Evolutionary conservation across 2,113 vertebrate species (phyloP).

Genomic region (Pterophyllum scalare): DNA sequence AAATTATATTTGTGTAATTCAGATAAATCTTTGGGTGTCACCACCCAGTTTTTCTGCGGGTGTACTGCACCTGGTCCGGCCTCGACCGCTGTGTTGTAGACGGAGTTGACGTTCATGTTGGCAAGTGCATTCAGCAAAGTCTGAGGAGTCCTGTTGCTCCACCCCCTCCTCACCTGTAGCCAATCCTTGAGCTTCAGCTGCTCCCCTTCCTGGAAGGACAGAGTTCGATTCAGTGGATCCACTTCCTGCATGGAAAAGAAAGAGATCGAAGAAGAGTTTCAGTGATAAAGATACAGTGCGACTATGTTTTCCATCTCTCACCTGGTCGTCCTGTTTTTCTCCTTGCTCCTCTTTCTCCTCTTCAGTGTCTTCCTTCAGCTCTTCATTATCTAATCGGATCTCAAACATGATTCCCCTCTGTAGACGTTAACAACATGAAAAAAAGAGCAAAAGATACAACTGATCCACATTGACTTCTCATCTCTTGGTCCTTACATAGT

Average conservation of each 20-base stretch:
- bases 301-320: not conserved
- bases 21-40: not conserved
- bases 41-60: not conserved
- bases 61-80: slow-evolving; percentile 51
- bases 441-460: not conserved
- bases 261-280: not conserved
- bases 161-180: slow-evolving; percentile 59
- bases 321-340: slow-evolving; percentile 19
- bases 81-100: slow-evolving; percentile 31
- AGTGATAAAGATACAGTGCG: not conserved
- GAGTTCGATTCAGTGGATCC: slow-evolving; percentile 76
- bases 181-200: slow-evolving; percentile 72
- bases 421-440: not conserved
- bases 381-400: slow-evolving; percentile 82
- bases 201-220: slow-evolving; percentile 77
- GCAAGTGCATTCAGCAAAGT: slow-evolving; percentile 82
- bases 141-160: slow-evolving; percentile 77
- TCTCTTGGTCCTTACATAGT: too few species aligned
- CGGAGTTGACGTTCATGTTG: slow-evolving; percentile 72
- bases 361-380: slow-evolving; percentile 51
- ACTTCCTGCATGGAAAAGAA: slow-evolving; percentile 65
- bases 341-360: slow-evolving; percentile 6
- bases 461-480: not conserved
- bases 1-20: not conserved
- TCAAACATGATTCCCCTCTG: slow-evolving; percentile 93